These are phyloP conservation scores for Aegithalos caudatus DNA, from an alignment of 2,113 vertebrate genomes.

Conservation along the genomic window DNA sequence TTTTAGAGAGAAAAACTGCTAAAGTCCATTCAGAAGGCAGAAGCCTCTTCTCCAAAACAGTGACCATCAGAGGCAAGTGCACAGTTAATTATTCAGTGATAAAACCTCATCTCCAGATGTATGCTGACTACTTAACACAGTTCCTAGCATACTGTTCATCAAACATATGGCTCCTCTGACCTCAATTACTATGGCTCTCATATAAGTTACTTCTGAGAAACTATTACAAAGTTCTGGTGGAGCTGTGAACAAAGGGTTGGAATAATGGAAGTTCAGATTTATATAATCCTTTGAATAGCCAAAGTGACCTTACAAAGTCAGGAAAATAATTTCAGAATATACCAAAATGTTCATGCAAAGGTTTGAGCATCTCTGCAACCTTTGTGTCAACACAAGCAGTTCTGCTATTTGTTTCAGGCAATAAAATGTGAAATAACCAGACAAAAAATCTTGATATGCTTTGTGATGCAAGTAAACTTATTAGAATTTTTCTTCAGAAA, in stretches of 20 bases:
- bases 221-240: background rate
- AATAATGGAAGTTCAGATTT: slow-evolving; percentile 2
- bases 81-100: slow-evolving; percentile 15
- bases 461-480: background rate
- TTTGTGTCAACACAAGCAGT: background rate
- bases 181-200: slow-evolving; percentile 45
- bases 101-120: slow-evolving; percentile 28
- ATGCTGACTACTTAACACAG: background rate
- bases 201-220: slow-evolving; percentile 30
- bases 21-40: background rate
- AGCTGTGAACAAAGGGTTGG: background rate
- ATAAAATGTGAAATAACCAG: background rate
- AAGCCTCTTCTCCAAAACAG: background rate
- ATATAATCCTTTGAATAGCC: slow-evolving; percentile 8
- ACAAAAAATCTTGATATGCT: background rate
- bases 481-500: background rate
- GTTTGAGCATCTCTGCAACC: background rate
- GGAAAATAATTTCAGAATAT: background rate
- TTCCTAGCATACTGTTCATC: background rate
- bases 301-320: slow-evolving; percentile 9
- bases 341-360: background rate
- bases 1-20: background rate
- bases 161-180: background rate
- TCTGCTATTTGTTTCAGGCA: background rate
- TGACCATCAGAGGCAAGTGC: background rate